phyloP scores from a whole-genome alignment of 2,888 invertebrate species.

The Patella depressa region DNA sequence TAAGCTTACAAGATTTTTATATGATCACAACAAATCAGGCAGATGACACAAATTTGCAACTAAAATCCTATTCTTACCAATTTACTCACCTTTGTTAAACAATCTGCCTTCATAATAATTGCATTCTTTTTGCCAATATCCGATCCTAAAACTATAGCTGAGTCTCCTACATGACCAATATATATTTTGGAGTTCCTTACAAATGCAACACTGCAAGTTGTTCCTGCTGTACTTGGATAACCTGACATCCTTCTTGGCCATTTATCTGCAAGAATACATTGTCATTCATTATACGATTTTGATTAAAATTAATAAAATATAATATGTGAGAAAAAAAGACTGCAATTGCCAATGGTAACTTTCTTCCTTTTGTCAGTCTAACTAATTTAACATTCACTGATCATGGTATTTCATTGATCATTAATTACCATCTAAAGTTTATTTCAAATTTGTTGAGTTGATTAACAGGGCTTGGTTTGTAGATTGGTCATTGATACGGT shows the following conservation, averaged over 20 bases:
- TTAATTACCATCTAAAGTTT: too few relatives aligned
- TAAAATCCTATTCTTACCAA: too few relatives aligned
- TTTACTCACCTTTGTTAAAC: conserved; percentile 58
- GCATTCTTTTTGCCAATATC: conserved; percentile 68
- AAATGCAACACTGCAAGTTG: conserved; percentile 96
- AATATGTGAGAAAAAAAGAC: neutral
- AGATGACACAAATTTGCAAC: too few relatives aligned
- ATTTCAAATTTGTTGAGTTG: too few relatives aligned
- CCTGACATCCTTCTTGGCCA: conserved; percentile 98
- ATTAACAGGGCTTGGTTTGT: too few relatives aligned
- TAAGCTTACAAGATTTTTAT: too few relatives aligned
- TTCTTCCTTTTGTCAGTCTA: neutral
- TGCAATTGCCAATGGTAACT: neutral
- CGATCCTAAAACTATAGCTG: conserved; percentile 91
- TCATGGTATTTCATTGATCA: too few relatives aligned
- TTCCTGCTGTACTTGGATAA: conserved; percentile 95
- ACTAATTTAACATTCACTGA: neutral
- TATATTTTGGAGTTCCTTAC: conserved; percentile 92
- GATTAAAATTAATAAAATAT: neutral
- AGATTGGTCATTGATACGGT: too few relatives aligned
- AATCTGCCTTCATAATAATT: conserved; percentile 41
- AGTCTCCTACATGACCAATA: conserved; percentile 98
- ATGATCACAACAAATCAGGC: too few relatives aligned
- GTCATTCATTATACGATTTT: neutral
- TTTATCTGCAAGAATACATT: conserved; percentile 71